Evolutionary conservation across 53 echinoderm and acorn worm genomes (phyloP), one percentile per base, ranked within the genome.

Genomic region (Antedon mediterranea): DNA sequence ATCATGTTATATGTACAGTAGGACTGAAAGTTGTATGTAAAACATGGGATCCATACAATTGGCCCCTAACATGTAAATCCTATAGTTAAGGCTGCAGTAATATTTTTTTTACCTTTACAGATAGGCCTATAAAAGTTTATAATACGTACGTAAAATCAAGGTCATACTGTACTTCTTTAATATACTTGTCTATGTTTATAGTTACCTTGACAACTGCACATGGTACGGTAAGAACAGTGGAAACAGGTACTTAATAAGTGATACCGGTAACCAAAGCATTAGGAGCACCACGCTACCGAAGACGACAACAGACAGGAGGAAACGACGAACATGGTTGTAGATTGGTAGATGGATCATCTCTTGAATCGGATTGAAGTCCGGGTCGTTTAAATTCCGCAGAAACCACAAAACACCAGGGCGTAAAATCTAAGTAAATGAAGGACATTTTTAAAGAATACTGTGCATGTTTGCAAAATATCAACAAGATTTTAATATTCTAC

Each of bases 271-370:
- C 92, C 98, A 92, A 31, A 98, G 85, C 78, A 98, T 90, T 28
- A 98, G 86, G 1, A 98, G 85, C 28, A 98, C 92, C 20, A 89
- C 91, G 28, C 87, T 89, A 23, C 98, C 98, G 85, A 98, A 92
- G 73, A 92, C 92, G 72, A 93, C 86, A 43, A 93, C 84, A 29
- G 98, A 98, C 72, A 92, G 87, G 32, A 98, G 82, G 71, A 93
- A 98, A 27, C 98, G 98, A 28, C 98, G 81, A 77, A 89, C 88
- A 75, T 98, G 98, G 71, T 92, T 88, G 87, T 98, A 93, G 80
- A 98, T 86, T 28, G 98, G 92, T 57, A 98, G 90, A 74, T 98
- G 98, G 34, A 92, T 98, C 98, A 98, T 98, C 84, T 98, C 98
- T 33, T 98, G 98, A 41, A 98, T 87, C 13, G 98, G 98, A 78